These are phyloP conservation scores for Anseranas semipalmata DNA, from an alignment of 2,113 vertebrate genomes.

Conservation along the genomic window DNA sequence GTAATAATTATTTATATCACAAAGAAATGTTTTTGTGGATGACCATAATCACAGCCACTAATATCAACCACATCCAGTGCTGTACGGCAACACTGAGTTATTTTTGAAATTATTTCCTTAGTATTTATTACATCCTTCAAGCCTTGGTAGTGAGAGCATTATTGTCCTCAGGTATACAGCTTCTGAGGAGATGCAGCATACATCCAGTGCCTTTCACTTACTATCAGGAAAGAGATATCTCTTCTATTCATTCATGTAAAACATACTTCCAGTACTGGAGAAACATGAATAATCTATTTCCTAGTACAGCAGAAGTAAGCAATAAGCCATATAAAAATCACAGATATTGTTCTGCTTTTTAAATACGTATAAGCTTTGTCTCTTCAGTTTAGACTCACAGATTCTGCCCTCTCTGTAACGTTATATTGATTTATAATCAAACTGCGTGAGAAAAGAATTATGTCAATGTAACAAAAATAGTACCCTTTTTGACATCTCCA, in stretches of 20 bases:
- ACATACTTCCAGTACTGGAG: neutral
- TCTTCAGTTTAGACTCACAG: slow-evolving; percentile 17
- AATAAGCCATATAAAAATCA: neutral
- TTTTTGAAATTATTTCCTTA: neutral
- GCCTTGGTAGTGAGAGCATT: neutral
- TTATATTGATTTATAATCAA: slow-evolving; percentile 56
- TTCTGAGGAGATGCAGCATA: neutral
- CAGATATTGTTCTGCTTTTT: neutral
- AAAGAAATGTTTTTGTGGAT: neutral
- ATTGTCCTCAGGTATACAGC: neutral
- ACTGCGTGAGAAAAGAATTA: slow-evolving; percentile 46
- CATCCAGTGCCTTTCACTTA: neutral
- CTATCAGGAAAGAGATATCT: neutral
- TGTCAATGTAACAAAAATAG: slow-evolving; percentile 43
- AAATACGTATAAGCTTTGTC: neutral
- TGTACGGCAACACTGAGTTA: neutral
- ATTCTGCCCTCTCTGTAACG: neutral
- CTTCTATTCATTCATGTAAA: neutral
- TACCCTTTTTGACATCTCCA: slow-evolving; percentile 4
- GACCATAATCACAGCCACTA: neutral
- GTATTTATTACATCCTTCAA: neutral
- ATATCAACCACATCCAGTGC: neutral
- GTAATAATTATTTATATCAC: neutral
- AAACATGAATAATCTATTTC: neutral
- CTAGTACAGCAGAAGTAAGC: neutral